These are phyloP conservation scores for Luscinia megarhynchos DNA, from an alignment of 2,797 vertebrate genomes.

Conservation along the genomic window DNA sequence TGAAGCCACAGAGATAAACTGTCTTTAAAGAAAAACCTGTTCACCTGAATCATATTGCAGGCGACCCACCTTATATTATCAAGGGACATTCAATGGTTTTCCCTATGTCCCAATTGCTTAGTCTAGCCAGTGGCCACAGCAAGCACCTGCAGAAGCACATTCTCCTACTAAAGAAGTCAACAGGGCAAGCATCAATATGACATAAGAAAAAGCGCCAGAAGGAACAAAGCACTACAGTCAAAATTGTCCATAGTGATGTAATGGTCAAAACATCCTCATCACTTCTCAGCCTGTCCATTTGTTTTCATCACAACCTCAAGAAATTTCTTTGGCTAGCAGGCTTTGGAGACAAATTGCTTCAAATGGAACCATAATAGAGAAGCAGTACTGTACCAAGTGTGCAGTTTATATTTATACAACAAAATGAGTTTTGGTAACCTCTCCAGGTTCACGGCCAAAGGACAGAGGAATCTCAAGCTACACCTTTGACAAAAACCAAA, in stretches of 20 bases:
- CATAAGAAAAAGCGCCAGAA: slow-evolving; percentile 13
- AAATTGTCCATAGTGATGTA: not conserved
- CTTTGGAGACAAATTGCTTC: slow-evolving; percentile 91
- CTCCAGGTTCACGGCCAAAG: slow-evolving; percentile 69
- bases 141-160: slow-evolving; percentile 8
- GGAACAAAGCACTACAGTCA: not conserved
- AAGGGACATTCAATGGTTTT: not conserved
- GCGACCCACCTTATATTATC: not conserved
- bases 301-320: slow-evolving; percentile 79
- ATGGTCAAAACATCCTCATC: not conserved
- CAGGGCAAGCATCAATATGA: not conserved
- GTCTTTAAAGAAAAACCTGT: not conserved
- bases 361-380: slow-evolving; percentile 82
- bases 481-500: slow-evolving; percentile 27
- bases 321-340: slow-evolving; percentile 97
- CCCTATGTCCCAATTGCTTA: not conserved
- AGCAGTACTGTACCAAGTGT: slow-evolving; percentile 77
- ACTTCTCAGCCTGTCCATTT: slow-evolving; percentile 13
- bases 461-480: slow-evolving; percentile 71
- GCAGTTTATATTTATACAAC: slow-evolving; percentile 75
- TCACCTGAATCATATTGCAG: not conserved
- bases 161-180: not conserved
- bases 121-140: not conserved
- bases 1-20: not conserved
- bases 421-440: slow-evolving; percentile 77